Evolutionary conservation across 2,113 vertebrate species (phyloP).

Genomic region (Cercocebus atys): DNA sequence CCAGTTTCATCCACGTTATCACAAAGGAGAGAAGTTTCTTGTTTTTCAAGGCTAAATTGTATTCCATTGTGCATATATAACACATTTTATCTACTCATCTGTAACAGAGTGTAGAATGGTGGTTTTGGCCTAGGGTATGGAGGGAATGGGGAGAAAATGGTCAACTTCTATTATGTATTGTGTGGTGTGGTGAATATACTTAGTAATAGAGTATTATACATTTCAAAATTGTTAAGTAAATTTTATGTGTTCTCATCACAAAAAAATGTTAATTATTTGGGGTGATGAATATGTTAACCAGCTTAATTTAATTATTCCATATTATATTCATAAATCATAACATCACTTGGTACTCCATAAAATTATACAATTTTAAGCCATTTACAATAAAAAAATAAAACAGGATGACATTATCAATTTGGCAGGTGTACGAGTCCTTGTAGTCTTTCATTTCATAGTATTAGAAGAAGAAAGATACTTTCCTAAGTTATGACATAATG

Average conservation of each 20-base stretch:
- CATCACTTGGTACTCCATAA: background rate
- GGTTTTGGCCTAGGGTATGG: background rate
- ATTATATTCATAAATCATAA: background rate
- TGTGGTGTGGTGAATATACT: background rate
- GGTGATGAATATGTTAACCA: background rate
- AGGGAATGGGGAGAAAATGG: no score
- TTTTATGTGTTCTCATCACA: background rate
- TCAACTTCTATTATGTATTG: background rate
- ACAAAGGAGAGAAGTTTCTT: background rate
- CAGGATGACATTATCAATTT: background rate
- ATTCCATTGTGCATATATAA: background rate
- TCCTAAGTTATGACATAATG: background rate
- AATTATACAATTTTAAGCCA: background rate
- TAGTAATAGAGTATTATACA: background rate
- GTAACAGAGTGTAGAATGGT: background rate
- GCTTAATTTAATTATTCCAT: background rate
- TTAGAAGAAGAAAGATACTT: background rate
- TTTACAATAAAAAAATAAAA: background rate
- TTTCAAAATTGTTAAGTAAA: background rate
- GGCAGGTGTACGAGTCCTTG: background rate
- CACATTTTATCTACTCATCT: background rate
- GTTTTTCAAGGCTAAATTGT: background rate
- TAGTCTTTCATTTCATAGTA: background rate
- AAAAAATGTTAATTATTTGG: background rate
- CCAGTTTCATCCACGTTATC: background rate